Evolutionary conservation across 2,888 invertebrate species (phyloP).

Genomic region (Euplagia quadripunctaria): DNA sequence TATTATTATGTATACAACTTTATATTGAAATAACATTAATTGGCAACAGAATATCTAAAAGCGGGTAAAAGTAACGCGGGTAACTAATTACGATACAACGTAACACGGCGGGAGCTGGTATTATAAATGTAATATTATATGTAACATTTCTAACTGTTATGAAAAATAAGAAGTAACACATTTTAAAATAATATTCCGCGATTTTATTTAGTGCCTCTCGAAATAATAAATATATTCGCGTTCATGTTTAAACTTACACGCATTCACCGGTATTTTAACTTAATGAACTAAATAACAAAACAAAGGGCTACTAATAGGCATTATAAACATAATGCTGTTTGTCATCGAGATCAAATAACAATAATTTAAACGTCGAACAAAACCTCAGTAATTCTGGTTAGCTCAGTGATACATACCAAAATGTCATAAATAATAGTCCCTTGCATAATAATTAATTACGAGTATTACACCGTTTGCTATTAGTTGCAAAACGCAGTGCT

Average conservation of each 20-base stretch:
- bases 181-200: neutral
- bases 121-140: constrained; percentile 8
- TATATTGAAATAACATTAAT: constrained; percentile 43
- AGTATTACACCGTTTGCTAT: constrained; percentile 34
- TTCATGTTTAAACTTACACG: no score
- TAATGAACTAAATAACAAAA: neutral
- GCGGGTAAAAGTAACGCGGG: constrained; percentile 28
- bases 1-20: constrained; percentile 13
- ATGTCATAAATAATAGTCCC: constrained; percentile 30
- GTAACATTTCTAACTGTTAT: constrained; percentile 1
- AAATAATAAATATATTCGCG: no score
- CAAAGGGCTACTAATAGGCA: neutral
- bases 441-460: constrained; percentile 35
- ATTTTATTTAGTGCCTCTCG: neutral
- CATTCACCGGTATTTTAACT: neutral
- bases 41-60: constrained; percentile 27
- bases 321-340: neutral
- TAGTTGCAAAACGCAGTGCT: constrained; percentile 55
- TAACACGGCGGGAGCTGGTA: constrained; percentile 19
- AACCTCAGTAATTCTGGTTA: constrained; percentile 2
- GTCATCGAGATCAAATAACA: constrained; percentile 4
- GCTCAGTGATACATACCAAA: constrained; percentile 11
- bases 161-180: neutral
- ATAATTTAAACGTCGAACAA: constrained; percentile 8
- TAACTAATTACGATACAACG: constrained; percentile 33